phyloP scores from a whole-genome alignment of 1,140 invertebrate species.

The Ylistrum balloti region DNA sequence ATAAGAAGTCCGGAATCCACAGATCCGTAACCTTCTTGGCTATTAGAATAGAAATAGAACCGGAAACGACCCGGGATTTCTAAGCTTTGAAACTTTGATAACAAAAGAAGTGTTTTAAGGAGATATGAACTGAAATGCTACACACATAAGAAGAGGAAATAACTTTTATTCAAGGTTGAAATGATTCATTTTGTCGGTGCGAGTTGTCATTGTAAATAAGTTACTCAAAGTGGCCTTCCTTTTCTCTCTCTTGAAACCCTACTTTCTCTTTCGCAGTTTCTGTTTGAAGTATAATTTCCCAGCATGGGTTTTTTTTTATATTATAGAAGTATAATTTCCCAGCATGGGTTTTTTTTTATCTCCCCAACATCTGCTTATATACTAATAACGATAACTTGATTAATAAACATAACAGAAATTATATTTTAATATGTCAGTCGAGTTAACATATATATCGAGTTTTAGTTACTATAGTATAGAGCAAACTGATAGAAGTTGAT shows the following conservation, averaged over 20 bases:
- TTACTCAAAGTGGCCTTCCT: too few species aligned
- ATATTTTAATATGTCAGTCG: too few species aligned
- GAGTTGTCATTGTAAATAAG: neutral
- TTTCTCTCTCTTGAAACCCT: neutral
- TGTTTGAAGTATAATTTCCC: too few species aligned
- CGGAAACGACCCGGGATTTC: neutral
- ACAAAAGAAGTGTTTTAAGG: neutral
- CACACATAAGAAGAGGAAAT: neutral
- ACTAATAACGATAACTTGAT: too few species aligned
- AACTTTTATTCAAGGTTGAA: neutral
- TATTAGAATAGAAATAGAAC: neutral
- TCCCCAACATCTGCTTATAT: too few species aligned
- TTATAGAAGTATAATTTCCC: too few species aligned
- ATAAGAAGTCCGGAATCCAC: neutral
- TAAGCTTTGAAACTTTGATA: neutral
- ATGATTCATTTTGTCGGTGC: neutral
- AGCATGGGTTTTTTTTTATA: too few species aligned
- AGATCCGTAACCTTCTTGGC: neutral
- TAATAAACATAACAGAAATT: too few species aligned
- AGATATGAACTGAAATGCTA: neutral
- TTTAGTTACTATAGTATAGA: too few species aligned
- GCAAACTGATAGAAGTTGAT: too few species aligned
- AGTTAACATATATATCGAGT: too few species aligned
- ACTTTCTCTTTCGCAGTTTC: slow-evolving; percentile 4
- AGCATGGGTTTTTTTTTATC: too few species aligned